These are phyloP conservation scores for Campylomormyrus numenius DNA, from an alignment of 2,113 vertebrate species.

Conservation along the genomic window DNA sequence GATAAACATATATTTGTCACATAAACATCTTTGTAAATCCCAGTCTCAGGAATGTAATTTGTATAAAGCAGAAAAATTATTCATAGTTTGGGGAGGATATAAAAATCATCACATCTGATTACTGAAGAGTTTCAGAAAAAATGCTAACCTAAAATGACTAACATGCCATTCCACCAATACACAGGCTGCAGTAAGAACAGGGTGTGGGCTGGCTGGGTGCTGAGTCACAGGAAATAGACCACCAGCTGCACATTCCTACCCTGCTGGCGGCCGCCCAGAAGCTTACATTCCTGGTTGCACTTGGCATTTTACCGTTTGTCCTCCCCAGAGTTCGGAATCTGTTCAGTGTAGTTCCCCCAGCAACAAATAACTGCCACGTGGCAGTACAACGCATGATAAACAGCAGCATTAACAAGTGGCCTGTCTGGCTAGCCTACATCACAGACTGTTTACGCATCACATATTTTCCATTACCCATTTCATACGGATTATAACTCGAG, in stretches of 20 bases:
- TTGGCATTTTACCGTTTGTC: not conserved
- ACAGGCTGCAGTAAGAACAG: constrained; percentile 32
- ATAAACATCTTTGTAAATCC: not conserved
- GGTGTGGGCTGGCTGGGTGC: constrained; percentile 35
- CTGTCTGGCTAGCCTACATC: not conserved
- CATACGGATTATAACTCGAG: not conserved
- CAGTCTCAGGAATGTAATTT: not conserved
- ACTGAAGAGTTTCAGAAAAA: not conserved
- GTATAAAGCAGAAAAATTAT: not conserved
- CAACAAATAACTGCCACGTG: not conserved
- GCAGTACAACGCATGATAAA: not conserved
- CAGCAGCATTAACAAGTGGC: not conserved
- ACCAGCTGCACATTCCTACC: constrained; percentile 32
- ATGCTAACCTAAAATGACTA: not conserved
- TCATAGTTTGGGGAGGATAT: not conserved
- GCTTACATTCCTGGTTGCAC: not conserved
- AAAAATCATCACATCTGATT: not conserved
- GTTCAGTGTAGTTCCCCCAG: not conserved
- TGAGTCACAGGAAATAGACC: constrained; percentile 40
- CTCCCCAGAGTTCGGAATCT: not conserved
- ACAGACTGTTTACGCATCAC: constrained; percentile 4
- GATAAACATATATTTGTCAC: not conserved
- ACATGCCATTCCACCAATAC: constrained; percentile 34
- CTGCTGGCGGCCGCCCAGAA: not conserved
- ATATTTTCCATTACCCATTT: constrained; percentile 33